A percentile compares a stretch with the other conserved stretches of the same genome.
Conservation (phyloP, 2,888 invertebrate species). For the Tineola bisselliella region DNA sequence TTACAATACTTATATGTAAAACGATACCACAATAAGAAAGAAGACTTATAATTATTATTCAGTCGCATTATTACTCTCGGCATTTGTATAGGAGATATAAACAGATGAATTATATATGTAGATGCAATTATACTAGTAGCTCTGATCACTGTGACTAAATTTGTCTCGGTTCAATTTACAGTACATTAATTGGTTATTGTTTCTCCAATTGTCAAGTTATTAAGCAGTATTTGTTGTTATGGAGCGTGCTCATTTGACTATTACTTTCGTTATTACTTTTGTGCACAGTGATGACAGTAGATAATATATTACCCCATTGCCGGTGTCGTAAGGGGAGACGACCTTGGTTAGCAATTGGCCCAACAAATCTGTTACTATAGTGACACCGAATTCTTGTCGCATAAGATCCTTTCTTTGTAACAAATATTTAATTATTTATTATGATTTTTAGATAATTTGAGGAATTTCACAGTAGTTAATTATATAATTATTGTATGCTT, state of each 20-base stretch:
- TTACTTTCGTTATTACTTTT: constrained; percentile 11
- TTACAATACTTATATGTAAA: neutral
- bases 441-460: no score
- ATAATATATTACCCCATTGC: constrained; percentile 10
- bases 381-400: constrained; percentile 1
- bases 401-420: neutral
- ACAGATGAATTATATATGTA: neutral
- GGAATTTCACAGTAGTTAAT: no score
- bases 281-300: constrained; percentile 7
- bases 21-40: no score
- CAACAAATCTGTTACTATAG: constrained; percentile 19
- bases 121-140: neutral
- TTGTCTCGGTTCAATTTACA: neutral
- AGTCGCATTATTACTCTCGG: no score
- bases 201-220: constrained; percentile 20
- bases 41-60: no score
- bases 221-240: constrained; percentile 19
- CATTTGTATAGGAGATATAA: neutral
- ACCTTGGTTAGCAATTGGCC: constrained; percentile 17
- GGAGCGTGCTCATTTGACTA: constrained; percentile 17
- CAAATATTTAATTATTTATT: neutral
- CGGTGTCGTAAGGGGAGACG: constrained; percentile 5
- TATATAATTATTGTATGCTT: no score
- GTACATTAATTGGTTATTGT: constrained; percentile 22
- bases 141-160: neutral